A percentile compares a stretch with the other conserved stretches of the same genome.
These are phyloP conservation scores for Schlechtendalia chinensis DNA, from an alignment of 1,140 invertebrate species.

Conservation along the genomic window DNA sequence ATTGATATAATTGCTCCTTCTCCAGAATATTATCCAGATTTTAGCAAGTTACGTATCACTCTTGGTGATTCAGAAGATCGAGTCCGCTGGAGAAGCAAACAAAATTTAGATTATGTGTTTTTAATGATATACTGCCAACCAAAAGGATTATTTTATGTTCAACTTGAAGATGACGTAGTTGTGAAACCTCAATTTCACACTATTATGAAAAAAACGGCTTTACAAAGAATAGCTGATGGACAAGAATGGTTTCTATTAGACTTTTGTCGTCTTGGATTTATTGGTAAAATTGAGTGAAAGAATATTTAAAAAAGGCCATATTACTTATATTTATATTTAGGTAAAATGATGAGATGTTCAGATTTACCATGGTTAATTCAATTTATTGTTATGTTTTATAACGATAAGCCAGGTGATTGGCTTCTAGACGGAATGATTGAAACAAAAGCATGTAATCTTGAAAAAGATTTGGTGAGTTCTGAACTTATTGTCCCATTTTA, in stretches of 20 bases:
- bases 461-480: constrained; percentile 72
- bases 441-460: constrained; percentile 86
- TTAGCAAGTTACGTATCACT: constrained; percentile 73
- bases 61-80: constrained; percentile 85
- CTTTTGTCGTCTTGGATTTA: constrained; percentile 91
- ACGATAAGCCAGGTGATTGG: constrained; percentile 97
- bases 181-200: constrained; percentile 82
- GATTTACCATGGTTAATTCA: constrained; percentile 86
- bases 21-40: constrained; percentile 83
- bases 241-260: constrained; percentile 88
- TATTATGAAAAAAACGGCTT: constrained; percentile 84
- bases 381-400: constrained; percentile 93
- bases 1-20: constrained; percentile 88
- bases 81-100: constrained; percentile 92
- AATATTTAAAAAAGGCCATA: no score
- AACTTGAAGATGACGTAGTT: constrained; percentile 94
- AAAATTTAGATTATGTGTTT: constrained; percentile 94
- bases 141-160: constrained; percentile 76
- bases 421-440: constrained; percentile 85
- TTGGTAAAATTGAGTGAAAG: constrained; percentile 63
- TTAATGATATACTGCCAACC: constrained; percentile 92
- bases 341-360: constrained; percentile 89
- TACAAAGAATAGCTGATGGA: constrained; percentile 72
- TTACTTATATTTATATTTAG: constrained; percentile 56
- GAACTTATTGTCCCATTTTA: constrained; percentile 54